A percentile compares a stretch with the other conserved stretches of the same genome.
phyloP scores from a whole-genome alignment of 2,113 vertebrate species.

The Phylloscopus trochiloides region DNA sequence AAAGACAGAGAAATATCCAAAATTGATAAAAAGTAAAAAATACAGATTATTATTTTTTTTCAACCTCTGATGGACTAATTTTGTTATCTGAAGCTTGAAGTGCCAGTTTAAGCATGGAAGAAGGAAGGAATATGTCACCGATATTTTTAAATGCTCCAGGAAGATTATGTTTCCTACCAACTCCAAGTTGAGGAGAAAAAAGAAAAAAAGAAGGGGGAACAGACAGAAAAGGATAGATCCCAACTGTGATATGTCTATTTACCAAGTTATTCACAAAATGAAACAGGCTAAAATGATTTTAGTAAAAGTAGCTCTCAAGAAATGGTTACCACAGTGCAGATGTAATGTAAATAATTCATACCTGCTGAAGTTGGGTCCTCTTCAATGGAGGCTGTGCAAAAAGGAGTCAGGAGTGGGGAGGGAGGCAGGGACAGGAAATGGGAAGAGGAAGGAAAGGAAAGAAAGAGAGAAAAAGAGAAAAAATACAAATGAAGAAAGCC shows the following conservation, averaged over 20 bases:
- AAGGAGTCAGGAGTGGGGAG: neutral
- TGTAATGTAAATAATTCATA: constrained; percentile 5
- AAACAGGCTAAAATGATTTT: neutral
- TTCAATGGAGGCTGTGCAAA: constrained; percentile 63
- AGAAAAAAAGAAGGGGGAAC: neutral
- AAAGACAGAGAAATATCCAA: neutral
- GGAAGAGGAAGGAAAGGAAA: neutral
- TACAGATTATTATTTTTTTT: neutral
- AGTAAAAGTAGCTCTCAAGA: neutral
- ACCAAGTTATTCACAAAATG: neutral
- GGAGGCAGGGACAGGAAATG: neutral
- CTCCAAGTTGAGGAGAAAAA: neutral
- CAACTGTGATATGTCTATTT: neutral
- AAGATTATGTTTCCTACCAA: fast-evolving
- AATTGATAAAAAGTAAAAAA: neutral
- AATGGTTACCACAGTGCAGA: neutral
- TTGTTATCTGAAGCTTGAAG: neutral
- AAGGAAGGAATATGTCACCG: neutral
- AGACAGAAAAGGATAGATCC: neutral
- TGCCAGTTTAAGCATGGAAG: neutral
- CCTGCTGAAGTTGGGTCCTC: constrained; percentile 73
- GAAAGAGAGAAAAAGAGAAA: neutral
- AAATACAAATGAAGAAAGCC: neutral
- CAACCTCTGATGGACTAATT: neutral
- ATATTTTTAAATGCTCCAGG: neutral